Evolutionary conservation across 2,113 vertebrate species (phyloP).

Genomic region (Pelodiscus sinensis): DNA sequence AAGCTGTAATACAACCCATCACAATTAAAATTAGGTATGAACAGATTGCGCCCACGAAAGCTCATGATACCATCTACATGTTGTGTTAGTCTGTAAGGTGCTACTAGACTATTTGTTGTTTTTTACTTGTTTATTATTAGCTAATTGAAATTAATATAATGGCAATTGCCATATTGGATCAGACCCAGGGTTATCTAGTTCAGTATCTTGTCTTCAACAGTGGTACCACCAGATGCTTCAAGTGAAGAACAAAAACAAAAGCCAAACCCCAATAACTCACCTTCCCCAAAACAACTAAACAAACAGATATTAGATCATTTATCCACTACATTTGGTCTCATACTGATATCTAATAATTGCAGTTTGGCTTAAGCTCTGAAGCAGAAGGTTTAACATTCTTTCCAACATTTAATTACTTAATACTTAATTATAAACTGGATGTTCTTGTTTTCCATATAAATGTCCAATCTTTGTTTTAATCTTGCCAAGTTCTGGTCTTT

Average conservation of each 20-base stretch:
- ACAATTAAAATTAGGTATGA: too few species aligned
- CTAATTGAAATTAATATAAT: not conserved
- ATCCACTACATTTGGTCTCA: not conserved
- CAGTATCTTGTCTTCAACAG: not conserved
- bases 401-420: not conserved
- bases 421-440: constrained; percentile 10
- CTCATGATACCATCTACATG: too few species aligned
- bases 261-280: too few species aligned
- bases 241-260: constrained; percentile 13
- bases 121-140: not conserved
- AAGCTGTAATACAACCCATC: too few species aligned
- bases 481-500: not conserved
- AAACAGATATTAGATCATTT: not conserved
- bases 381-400: constrained; percentile 18
- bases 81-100: too few species aligned
- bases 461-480: not conserved
- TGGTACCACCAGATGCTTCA: not conserved
- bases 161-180: not conserved
- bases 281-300: too few species aligned
- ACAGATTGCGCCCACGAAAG: too few species aligned
- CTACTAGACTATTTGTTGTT: too few species aligned
- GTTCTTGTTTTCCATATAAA: not conserved
- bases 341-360: not conserved
- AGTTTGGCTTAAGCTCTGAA: not conserved
- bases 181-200: not conserved